Evolutionary conservation across 2,797 vertebrate species (phyloP).

Genomic region (Benthosema pterotum): DNA sequence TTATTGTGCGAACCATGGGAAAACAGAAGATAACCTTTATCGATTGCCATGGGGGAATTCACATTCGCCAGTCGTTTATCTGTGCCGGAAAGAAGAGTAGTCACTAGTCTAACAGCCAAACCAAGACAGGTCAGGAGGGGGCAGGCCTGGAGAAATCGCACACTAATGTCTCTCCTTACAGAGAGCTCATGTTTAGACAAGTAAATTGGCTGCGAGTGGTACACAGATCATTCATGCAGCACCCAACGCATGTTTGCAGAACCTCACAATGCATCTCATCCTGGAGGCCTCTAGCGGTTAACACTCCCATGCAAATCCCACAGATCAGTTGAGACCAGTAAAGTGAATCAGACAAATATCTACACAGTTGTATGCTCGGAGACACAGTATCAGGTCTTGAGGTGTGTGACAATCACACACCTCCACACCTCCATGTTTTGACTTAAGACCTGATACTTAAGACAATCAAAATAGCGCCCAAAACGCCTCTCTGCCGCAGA

Average conservation of each 20-base stretch:
- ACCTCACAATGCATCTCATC: neutral
- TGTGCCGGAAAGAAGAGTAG: too few species aligned
- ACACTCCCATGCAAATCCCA: neutral
- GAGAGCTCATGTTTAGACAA: neutral
- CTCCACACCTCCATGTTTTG: too few species aligned
- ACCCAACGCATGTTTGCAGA: neutral
- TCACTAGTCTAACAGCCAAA: too few species aligned
- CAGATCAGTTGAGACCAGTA: neutral
- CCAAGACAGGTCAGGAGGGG: too few species aligned
- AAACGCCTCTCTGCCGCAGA: neutral
- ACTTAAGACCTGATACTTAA: too few species aligned
- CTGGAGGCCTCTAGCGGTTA: neutral
- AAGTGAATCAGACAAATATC: constrained; percentile 13
- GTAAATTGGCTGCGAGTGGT: neutral
- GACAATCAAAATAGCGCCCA: too few species aligned
- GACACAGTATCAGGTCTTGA: too few species aligned
- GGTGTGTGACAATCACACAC: too few species aligned
- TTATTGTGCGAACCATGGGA: neutral
- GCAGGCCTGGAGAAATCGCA: too few species aligned
- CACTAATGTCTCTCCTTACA: constrained; percentile 1
- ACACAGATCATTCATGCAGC: neutral
- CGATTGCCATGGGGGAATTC: neutral
- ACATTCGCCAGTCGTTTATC: too few species aligned
- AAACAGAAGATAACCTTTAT: neutral
- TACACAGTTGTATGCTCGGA: neutral